Evolutionary conservation across 2,113 vertebrate genomes (phyloP).

Genomic region (Lophius piscatorius): DNA sequence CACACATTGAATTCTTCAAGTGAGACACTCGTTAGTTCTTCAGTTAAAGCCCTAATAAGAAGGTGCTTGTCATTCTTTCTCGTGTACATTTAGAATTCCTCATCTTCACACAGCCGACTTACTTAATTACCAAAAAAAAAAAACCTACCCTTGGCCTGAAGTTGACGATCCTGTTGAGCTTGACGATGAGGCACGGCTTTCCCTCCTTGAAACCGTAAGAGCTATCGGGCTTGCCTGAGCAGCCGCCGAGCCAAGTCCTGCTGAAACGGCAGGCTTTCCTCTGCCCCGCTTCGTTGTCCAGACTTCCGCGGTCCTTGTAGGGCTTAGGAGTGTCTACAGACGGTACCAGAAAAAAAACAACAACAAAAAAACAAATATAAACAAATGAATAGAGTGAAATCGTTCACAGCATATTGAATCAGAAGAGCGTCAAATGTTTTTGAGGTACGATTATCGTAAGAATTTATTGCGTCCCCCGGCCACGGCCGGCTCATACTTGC

Average conservation of each 20-base stretch:
- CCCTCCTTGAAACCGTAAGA: constrained; percentile 84
- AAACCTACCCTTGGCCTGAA: constrained; percentile 89
- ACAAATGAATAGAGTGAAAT: too few species aligned
- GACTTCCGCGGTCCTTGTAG: constrained; percentile 78
- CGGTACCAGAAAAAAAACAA: constrained; percentile 2
- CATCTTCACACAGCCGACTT: too few species aligned
- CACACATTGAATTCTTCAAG: too few species aligned
- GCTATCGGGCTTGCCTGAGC: constrained; percentile 80
- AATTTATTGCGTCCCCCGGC: too few species aligned
- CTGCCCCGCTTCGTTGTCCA: constrained; percentile 57
- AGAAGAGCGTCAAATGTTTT: too few species aligned
- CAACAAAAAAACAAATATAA: not conserved
- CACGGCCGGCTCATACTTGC: constrained; percentile 72
- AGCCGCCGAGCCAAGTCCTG: constrained; percentile 81
- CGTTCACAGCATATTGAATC: too few species aligned
- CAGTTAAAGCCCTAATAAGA: too few species aligned
- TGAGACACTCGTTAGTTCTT: too few species aligned
- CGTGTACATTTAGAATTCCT: too few species aligned
- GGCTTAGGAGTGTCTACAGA: constrained; percentile 55
- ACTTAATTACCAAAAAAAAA: too few species aligned
- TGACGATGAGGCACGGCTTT: constrained; percentile 91
- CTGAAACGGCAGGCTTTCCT: constrained; percentile 86
- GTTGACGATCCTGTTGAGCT: constrained; percentile 93
- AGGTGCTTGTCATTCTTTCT: too few species aligned
- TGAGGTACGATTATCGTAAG: too few species aligned